Conservation (phyloP, 2,888 invertebrate species). For the Oligia strigilis region DNA sequence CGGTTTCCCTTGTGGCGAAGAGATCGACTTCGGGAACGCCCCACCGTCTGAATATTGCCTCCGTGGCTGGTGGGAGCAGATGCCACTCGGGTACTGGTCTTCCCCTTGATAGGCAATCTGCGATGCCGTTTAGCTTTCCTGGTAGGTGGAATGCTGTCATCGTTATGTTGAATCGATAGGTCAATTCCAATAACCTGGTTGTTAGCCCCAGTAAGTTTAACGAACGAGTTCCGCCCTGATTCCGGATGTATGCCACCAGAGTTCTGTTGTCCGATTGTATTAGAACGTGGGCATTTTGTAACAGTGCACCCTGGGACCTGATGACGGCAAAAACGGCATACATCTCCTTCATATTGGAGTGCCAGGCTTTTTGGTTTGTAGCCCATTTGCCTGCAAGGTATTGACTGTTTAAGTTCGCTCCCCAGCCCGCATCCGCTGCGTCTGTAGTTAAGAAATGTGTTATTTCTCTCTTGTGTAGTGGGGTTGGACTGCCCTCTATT, state of each 20-base stretch:
- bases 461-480: no score
- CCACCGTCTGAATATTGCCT: not conserved
- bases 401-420: slow-evolving; percentile 21
- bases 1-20: not conserved
- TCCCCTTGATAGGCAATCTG: slow-evolving; percentile 17
- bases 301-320: not conserved
- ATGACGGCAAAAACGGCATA: slow-evolving; percentile 28
- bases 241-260: slow-evolving; percentile 6
- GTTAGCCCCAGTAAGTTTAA: slow-evolving; percentile 5
- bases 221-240: slow-evolving; percentile 13
- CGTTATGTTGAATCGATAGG: not conserved
- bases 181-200: not conserved
- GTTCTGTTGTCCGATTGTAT: slow-evolving; percentile 7
- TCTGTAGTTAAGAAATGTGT: not conserved
- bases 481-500: no score
- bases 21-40: not conserved
- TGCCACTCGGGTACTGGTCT: slow-evolving; percentile 8
- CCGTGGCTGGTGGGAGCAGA: not conserved
- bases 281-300: slow-evolving; percentile 1
- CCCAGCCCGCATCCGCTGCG: slow-evolving; percentile 10
- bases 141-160: slow-evolving; percentile 1
- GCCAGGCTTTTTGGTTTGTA: slow-evolving; percentile 26
- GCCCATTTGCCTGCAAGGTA: slow-evolving; percentile 26
- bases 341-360: slow-evolving; percentile 38
- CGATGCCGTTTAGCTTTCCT: slow-evolving; percentile 2